Base-by-base conservation (phyloP, 2,797 vertebrate genomes). In the Centroberyx gerrardi region DNA sequence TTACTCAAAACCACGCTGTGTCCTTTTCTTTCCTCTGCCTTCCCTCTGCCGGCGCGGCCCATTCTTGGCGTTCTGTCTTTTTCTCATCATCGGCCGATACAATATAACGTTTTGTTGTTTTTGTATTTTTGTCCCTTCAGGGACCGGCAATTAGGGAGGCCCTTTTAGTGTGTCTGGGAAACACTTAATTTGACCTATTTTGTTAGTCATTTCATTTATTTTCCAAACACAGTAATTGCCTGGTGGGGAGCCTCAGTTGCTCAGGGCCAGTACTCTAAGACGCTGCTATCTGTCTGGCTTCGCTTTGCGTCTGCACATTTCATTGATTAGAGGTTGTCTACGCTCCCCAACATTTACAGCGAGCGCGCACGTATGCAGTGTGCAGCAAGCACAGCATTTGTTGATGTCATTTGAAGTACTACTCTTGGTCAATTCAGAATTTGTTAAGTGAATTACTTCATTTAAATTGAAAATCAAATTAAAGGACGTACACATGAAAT, bases 181-280 rank as follows among this genome's bases (percentile, higher is more conserved):
- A 93, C 92, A 92, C 90, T 93, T 93, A 75, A 94, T 94, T 93
- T 93, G 85, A 92, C 85, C 91, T 93, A 79, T 94, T 95, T 93
- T 94, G 90, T 92, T 89, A 83, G 87, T 91, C 82, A 91, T 93
- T 94, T 92, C 81, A 78, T 93, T 91, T 92, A 91, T 94, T 94
- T 94, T 88, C 82, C 78, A 89, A 92, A 93, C 90, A 85, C 74
- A 88, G 87, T 94, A 92, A 95, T 94, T 94, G 89, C 86, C 87
- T 88, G 87, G 80, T 71, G 62, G 88, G 90, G 88, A 87, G 88
- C 82, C 89, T 60, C 38, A 15, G 88, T 27, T 44, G 64, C 44
- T 56, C 52, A 36, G 28, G 42, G 62, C 71, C 55, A 31, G 17
- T 29, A 44, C 33, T 42, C 22, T 0, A 48, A 74, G 66, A 14